These are phyloP conservation scores for Hydrolagus colliei DNA, from an alignment of 2,797 vertebrate genomes.

Conservation along the genomic window DNA sequence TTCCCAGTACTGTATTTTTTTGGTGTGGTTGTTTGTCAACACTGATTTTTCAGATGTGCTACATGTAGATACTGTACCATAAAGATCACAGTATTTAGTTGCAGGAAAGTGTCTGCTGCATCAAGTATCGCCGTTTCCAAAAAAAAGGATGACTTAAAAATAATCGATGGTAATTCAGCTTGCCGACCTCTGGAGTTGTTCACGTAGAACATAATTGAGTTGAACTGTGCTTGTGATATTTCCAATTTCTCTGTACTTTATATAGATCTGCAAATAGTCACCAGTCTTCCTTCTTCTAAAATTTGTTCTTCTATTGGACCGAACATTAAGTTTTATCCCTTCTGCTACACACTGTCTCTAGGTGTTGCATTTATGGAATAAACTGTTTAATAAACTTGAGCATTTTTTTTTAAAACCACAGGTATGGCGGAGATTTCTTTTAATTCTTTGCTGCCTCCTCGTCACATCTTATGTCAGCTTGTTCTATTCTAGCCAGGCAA, in stretches of 20 bases:
- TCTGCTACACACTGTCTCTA: background rate
- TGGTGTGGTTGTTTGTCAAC: too few relatives aligned
- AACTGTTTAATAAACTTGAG: background rate
- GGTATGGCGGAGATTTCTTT: too few relatives aligned
- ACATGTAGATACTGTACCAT: too few relatives aligned
- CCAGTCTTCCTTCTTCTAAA: background rate
- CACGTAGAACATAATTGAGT: background rate
- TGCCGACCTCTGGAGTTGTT: background rate
- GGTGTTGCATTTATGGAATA: background rate
- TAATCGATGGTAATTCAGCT: background rate
- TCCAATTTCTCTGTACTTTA: background rate
- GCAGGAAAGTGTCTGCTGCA: too few relatives aligned
- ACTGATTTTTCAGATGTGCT: background rate
- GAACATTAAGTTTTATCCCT: constrained; percentile 11
- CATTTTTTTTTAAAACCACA: background rate
- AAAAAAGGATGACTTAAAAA: background rate
- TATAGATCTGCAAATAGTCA: background rate
- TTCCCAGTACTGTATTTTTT: too few relatives aligned
- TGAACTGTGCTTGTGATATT: background rate
- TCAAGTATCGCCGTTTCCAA: background rate
- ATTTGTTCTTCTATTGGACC: background rate
- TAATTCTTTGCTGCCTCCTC: too few relatives aligned
- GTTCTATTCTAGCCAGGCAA: too few relatives aligned
- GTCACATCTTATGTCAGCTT: too few relatives aligned
- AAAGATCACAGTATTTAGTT: too few relatives aligned